phyloP scores from a whole-genome alignment of 1,140 invertebrate species.

The Drosophila repletoides region DNA sequence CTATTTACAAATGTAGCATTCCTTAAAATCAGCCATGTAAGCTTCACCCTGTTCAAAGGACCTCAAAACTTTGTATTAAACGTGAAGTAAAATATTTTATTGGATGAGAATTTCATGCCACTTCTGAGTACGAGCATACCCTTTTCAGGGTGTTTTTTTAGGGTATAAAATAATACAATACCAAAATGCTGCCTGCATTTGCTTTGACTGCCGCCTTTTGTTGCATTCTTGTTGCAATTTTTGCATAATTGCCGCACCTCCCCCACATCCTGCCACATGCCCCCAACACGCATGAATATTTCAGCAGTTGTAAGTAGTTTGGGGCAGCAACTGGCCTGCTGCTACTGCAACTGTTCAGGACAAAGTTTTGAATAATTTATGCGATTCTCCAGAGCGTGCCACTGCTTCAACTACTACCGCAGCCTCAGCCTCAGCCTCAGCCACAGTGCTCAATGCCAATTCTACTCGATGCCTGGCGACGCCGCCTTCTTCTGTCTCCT shows the following conservation, averaged over 20 bases:
- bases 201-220: no score
- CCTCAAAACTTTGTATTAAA: no score
- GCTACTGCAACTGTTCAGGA: slow-evolving; percentile 30
- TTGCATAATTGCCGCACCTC: slow-evolving; percentile 22
- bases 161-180: no score
- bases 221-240: slow-evolving; percentile 16
- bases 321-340: neutral
- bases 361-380: slow-evolving; percentile 75
- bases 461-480: slow-evolving; percentile 23
- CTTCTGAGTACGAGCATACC: no score
- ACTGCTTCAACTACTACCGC: no score
- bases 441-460: slow-evolving; percentile 47
- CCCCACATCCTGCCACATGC: slow-evolving; percentile 25
- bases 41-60: no score
- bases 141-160: no score
- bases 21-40: no score
- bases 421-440: neutral
- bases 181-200: neutral
- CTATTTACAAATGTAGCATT: no score
- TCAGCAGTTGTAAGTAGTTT: slow-evolving; percentile 28
- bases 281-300: slow-evolving; percentile 61
- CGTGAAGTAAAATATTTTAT: no score
- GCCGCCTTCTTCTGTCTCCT: neutral
- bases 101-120: no score
- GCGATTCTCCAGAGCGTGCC: slow-evolving; percentile 19